A percentile compares a stretch with the other conserved stretches of the same genome.
Conservation (phyloP, 2,797 vertebrate species). For the Mergus octosetaceus region DNA sequence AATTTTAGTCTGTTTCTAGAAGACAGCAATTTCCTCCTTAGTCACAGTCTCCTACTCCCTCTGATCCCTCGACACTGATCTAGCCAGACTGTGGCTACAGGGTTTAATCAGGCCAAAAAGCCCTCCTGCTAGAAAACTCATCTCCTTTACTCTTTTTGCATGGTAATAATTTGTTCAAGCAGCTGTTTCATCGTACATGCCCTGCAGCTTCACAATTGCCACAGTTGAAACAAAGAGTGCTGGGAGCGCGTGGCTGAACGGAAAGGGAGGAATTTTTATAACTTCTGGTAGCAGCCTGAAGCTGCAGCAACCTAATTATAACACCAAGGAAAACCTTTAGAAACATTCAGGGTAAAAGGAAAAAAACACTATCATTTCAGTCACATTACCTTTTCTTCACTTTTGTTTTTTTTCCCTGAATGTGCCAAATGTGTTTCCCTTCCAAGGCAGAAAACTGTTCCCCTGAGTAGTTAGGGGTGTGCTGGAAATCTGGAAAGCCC, state of each 20-base stretch:
- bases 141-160: not conserved
- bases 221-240: not conserved
- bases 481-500: not conserved
- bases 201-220: not conserved
- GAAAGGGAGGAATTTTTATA: not conserved
- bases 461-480: not conserved
- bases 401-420: not conserved
- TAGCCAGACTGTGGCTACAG: not conserved
- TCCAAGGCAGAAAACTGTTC: not conserved
- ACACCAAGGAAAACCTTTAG: rapidly evolving
- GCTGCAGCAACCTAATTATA: not conserved
- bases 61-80: not conserved
- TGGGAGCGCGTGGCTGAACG: not conserved
- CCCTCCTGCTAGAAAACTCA: not conserved
- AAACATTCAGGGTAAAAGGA: not conserved
- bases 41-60: not conserved
- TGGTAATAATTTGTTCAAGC: not conserved
- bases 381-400: not conserved
- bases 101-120: not conserved
- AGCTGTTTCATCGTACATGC: not conserved
- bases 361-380: not conserved
- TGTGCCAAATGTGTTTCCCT: not conserved
- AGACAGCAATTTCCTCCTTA: not conserved
- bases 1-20: not conserved
- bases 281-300: not conserved